These are phyloP conservation scores for Trissolcus brochymenae DNA, from an alignment of 2,888 invertebrate genomes.

Conservation along the genomic window DNA sequence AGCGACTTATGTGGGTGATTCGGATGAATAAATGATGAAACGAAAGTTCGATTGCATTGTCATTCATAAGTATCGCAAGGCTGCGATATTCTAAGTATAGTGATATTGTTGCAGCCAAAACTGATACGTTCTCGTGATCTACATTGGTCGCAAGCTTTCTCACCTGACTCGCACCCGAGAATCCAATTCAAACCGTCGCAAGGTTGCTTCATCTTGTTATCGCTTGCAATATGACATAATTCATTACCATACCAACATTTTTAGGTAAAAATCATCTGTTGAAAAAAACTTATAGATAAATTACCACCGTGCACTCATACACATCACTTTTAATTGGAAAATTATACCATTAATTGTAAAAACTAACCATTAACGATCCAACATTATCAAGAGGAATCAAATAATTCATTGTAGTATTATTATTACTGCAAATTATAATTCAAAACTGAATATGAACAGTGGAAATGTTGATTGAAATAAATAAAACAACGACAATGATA, in stretches of 20 bases:
- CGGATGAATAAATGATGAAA: constrained; percentile 4
- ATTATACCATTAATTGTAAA: not conserved
- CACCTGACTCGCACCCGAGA: constrained; percentile 49
- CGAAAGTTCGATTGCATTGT: constrained; percentile 17
- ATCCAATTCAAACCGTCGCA: constrained; percentile 53
- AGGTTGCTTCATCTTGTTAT: constrained; percentile 54
- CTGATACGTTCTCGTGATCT: constrained; percentile 65
- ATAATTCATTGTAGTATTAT: not conserved
- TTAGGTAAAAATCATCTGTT: constrained; percentile 1
- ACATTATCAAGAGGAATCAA: not conserved
- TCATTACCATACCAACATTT: constrained; percentile 33
- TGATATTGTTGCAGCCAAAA: constrained; percentile 63
- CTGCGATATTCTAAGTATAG: constrained; percentile 64
- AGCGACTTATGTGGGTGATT: not conserved
- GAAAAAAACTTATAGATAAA: not conserved
- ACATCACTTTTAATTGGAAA: not conserved
- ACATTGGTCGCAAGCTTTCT: constrained; percentile 63
- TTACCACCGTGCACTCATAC: not conserved
- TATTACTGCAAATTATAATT: too few species aligned
- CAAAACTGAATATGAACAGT: too few species aligned
- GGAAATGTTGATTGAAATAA: too few species aligned
- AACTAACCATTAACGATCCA: too few species aligned
- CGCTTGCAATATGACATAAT: constrained; percentile 41
- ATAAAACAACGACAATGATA: too few species aligned
- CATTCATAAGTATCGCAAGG: constrained; percentile 60